Conservation (phyloP, 1,140 invertebrate species). For the Drosophila punjabiensis region DNA sequence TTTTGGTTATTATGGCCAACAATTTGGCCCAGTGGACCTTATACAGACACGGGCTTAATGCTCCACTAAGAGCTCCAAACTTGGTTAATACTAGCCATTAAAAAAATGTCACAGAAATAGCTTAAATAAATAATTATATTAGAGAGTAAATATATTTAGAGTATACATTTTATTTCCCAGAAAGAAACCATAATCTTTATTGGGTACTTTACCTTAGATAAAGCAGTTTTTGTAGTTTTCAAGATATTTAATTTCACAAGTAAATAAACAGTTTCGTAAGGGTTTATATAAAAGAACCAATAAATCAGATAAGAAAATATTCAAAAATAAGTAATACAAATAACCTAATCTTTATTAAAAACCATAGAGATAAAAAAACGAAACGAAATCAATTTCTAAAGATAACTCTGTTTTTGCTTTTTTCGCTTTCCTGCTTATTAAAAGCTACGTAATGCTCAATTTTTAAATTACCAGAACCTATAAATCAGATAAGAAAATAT, state of each 20-base stretch:
- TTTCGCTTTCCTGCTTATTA: neutral
- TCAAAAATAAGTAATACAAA: constrained; percentile 19
- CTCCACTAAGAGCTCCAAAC: constrained; percentile 23
- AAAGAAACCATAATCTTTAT: constrained; percentile 8
- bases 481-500: constrained; percentile 39
- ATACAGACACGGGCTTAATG: constrained; percentile 22
- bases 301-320: constrained; percentile 37
- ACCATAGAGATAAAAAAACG: constrained; percentile 10
- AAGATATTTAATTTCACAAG: constrained; percentile 27
- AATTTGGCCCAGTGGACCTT: constrained; percentile 49
- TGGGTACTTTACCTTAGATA: neutral
- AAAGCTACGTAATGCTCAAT: constrained; percentile 16
- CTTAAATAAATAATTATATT: constrained; percentile 8
- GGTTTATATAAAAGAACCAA: neutral
- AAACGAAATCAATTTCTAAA: constrained; percentile 7
- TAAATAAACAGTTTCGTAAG: constrained; percentile 7
- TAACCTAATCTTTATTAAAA: constrained; percentile 20
- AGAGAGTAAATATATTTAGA: neutral
- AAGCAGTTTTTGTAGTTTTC: neutral
- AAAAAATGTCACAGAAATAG: neutral
- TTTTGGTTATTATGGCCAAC: constrained; percentile 57
- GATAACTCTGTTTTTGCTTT: constrained; percentile 1
- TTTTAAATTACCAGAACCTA: constrained; percentile 14
- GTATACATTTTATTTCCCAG: neutral
- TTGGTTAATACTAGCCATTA: constrained; percentile 2